Conservation (phyloP, 2,113 vertebrate genomes). For the Lynx canadensis region DNA sequence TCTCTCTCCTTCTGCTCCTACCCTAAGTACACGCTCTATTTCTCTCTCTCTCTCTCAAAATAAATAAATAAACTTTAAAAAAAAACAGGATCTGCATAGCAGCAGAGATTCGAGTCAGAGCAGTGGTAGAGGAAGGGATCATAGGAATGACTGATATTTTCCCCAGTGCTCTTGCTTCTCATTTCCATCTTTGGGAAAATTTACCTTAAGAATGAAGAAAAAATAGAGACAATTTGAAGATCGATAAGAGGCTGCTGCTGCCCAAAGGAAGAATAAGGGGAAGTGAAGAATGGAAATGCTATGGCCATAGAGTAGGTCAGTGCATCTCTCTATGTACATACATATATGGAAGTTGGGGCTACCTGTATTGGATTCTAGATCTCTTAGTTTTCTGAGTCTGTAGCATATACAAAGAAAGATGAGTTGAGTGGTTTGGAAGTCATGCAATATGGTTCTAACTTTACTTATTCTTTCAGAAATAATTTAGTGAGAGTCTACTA, state of each 20-base stretch:
- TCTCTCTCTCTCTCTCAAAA: too few species aligned
- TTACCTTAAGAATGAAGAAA: neutral
- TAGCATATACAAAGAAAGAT: neutral
- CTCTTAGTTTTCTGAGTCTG: neutral
- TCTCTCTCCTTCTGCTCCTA: too few species aligned
- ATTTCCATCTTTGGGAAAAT: neutral
- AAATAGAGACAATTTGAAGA: neutral
- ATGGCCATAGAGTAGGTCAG: fast-evolving
- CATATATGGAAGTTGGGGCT: fast-evolving
- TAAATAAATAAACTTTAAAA: too few species aligned
- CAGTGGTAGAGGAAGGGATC: too few species aligned
- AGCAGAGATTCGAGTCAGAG: neutral
- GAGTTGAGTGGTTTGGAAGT: neutral
- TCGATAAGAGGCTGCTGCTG: neutral
- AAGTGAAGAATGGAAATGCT: neutral
- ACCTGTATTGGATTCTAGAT: neutral
- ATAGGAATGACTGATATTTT: neutral
- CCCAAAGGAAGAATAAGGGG: neutral
- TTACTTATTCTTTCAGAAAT: slow-evolving; percentile 12
- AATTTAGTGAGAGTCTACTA: neutral
- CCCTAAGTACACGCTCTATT: too few species aligned
- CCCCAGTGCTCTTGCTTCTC: neutral
- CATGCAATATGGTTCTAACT: neutral
- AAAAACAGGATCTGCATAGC: neutral
- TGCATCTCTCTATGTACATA: neutral